Base-by-base conservation (phyloP, 2,113 vertebrate genomes). In the Elephantulus edwardii region DNA sequence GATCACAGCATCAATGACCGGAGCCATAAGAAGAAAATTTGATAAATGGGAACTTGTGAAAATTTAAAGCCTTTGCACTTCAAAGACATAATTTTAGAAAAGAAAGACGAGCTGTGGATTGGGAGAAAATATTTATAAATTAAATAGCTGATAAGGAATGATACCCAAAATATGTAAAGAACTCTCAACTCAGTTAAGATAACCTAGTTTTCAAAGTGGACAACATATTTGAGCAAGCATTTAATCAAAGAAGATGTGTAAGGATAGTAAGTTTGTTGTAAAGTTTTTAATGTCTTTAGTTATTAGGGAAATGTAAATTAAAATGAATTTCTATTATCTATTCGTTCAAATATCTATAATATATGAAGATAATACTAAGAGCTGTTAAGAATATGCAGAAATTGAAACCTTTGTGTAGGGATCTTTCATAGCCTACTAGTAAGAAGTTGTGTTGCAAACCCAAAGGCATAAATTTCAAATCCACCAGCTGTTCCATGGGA, bases 221-320 rank as follows among this genome's bases (percentile, higher is more conserved):
- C 8, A 54, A 54, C 79, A 89, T 19, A 38, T 30, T 71, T 68
- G 33, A 64, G 28, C 16, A 50, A 20, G 42, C 8, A 71, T 89
- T 80, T 85, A 28, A 66, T 80, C 56, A 38, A 38, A 68, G 35
- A 70, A 70, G 20, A 70, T 8, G 3, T 71, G 22, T 42, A 6
- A 33, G 35, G 35, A 10, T 42, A 40, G 26, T 42, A 71, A 71
- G 38, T 24, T 40, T 54, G 42, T 66, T 40, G 35, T 62, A 74
- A 79, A n/a, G 9, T 74, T 30, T 28, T 64, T 19, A 89, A 4
- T 38, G 38, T 75, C 6, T 52, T 56, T 56, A 75, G 68, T 72
- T 16, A 86, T 77, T 70, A 91, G 50, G 33, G 42, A 50, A 85
- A 35, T 84, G 24, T 13, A 84, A 77, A 48, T 77, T 77, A 83